These are phyloP conservation scores for Chloroclysta siterata DNA, from an alignment of 2,888 invertebrate species.

Conservation along the genomic window DNA sequence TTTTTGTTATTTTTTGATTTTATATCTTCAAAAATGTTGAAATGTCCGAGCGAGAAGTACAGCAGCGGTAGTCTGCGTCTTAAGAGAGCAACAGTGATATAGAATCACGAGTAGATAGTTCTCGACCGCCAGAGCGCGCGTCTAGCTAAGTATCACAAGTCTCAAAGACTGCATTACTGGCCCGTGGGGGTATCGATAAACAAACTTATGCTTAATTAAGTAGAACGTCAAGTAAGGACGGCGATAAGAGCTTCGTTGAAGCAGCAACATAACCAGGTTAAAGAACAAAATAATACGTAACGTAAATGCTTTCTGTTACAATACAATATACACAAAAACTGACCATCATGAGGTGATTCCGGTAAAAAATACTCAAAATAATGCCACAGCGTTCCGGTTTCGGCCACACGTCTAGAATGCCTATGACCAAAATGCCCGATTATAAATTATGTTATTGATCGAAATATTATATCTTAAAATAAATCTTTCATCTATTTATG, in stretches of 20 bases:
- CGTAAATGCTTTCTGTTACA: conserved; percentile 76
- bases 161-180: conserved; percentile 82
- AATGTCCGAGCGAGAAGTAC: too few species aligned
- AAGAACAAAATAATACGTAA: conserved; percentile 56
- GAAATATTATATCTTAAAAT: conserved; percentile 58
- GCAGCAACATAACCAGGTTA: conserved; percentile 65
- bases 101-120: conserved; percentile 51
- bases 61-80: too few species aligned
- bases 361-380: conserved; percentile 61
- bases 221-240: conserved; percentile 77
- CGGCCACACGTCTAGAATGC: conserved; percentile 56
- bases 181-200: conserved; percentile 75
- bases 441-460: conserved; percentile 50
- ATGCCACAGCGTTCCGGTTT: conserved; percentile 67
- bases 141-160: conserved; percentile 81
- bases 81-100: conserved; percentile 49
- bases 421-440: conserved; percentile 63
- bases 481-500: conserved; percentile 54
- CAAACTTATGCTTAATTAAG: conserved; percentile 82
- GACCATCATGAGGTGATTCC: conserved; percentile 77
- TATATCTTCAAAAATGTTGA: too few species aligned
- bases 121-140: conserved; percentile 45
- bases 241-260: conserved; percentile 66
- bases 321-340: conserved; percentile 62
- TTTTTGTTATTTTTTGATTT: too few species aligned